A percentile compares a stretch with the other conserved stretches of the same genome.
Evolutionary conservation across 2,113 vertebrate genomes (phyloP).

Genomic region (Vimba vimba): DNA sequence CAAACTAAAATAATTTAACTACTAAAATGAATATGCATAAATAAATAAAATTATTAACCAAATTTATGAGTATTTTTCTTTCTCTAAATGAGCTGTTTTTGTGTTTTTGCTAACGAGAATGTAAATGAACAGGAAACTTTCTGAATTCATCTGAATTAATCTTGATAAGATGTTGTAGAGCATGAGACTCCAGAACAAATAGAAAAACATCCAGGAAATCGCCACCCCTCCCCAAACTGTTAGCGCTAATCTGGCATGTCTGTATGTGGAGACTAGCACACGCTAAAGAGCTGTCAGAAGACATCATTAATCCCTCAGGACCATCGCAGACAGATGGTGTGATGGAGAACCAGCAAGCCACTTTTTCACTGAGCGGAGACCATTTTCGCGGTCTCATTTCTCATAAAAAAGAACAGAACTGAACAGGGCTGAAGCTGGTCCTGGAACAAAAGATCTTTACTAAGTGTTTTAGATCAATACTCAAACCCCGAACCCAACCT

Average conservation of each 20-base stretch:
- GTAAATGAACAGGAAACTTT: not conserved
- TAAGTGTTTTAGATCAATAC: conserved; percentile 14
- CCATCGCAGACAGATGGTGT: conserved; percentile 72
- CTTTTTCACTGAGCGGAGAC: conserved; percentile 64
- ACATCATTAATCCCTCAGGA: conserved; percentile 73
- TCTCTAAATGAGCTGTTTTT: not conserved
- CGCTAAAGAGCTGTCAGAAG: conserved; percentile 69
- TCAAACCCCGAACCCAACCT: not conserved
- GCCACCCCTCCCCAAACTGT: conserved; percentile 33
- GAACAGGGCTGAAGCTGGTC: not conserved
- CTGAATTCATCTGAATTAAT: not conserved
- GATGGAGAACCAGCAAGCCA: conserved; percentile 59
- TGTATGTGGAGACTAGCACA: conserved; percentile 36
- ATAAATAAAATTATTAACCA: too few species aligned
- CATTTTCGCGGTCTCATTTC: not conserved
- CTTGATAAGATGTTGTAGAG: not conserved
- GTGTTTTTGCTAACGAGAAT: not conserved
- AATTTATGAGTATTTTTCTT: not conserved
- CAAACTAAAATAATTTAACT: not conserved
- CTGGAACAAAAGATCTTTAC: not conserved
- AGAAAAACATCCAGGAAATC: conserved; percentile 3
- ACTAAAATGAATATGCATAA: not conserved
- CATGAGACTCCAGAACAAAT: not conserved
- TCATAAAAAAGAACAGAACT: not conserved
- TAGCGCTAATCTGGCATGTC: conserved; percentile 63